A percentile compares a stretch with the other conserved stretches of the same genome.
Conservation (phyloP, 2,113 vertebrate species). For the Crotalus helleri region DNA sequence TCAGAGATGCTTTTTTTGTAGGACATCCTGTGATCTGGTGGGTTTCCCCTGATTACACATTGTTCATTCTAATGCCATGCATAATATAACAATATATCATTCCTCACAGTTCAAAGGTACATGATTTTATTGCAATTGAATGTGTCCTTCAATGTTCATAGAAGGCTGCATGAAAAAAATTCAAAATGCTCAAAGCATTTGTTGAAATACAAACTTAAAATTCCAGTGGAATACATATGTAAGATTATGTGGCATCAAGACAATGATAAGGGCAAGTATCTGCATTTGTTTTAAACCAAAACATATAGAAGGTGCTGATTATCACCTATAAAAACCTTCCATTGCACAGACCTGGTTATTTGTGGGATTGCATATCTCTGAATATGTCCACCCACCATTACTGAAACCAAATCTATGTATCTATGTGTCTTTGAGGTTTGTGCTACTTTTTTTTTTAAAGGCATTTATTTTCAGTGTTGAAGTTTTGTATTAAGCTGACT, state of each 20-base stretch:
- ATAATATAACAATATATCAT: background rate
- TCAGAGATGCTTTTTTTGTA: background rate
- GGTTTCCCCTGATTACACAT: background rate
- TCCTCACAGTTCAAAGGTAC: background rate
- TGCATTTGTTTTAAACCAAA: background rate
- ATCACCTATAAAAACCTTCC: background rate
- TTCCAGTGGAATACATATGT: background rate
- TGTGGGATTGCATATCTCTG: background rate
- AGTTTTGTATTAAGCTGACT: background rate
- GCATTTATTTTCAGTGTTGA: background rate
- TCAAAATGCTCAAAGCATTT: background rate
- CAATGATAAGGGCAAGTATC: background rate
- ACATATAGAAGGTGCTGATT: background rate
- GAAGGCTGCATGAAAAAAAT: background rate
- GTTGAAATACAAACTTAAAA: background rate
- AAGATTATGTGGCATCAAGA: background rate
- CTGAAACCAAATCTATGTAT: background rate
- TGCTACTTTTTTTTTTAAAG: background rate
- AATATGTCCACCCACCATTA: background rate
- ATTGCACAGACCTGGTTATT: background rate
- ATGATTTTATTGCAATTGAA: background rate
- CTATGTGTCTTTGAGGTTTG: background rate
- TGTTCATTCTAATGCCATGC: background rate
- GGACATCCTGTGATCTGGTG: background rate
- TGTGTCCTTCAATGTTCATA: background rate